phyloP scores from a whole-genome alignment of 2,888 invertebrate genomes.

The Drosophila subquinaria region DNA sequence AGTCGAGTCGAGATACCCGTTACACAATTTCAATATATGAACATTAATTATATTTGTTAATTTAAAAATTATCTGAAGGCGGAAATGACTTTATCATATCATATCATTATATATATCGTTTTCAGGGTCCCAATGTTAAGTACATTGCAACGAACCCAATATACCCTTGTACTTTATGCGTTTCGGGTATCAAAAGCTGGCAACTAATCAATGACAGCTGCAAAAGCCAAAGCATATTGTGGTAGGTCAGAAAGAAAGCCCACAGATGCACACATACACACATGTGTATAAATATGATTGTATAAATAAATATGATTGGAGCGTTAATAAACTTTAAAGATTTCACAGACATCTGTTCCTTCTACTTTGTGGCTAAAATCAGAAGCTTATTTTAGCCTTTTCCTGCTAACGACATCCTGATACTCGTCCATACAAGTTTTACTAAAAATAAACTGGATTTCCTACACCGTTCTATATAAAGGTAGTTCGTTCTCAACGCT shows the following conservation, averaged over 20 bases:
- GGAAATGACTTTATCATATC: no score
- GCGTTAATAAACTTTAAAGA: background rate
- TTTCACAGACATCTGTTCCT: no score
- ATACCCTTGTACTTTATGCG: background rate
- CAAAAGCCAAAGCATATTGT: conserved; percentile 18
- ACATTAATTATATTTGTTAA: background rate
- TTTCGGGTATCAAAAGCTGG: background rate
- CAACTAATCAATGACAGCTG: background rate
- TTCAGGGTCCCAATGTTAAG: no score
- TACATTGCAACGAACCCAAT: background rate
- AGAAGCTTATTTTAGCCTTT: background rate
- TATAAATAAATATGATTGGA: background rate
- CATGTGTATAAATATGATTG: background rate
- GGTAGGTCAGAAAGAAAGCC: conserved; percentile 33
- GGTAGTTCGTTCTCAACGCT: background rate
- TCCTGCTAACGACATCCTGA: background rate
- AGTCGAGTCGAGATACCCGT: background rate
- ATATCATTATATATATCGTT: no score
- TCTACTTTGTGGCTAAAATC: background rate
- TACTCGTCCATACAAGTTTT: conserved; percentile 8
- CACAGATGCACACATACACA: background rate
- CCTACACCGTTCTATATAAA: background rate
- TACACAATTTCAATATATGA: background rate
- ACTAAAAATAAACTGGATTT: conserved; percentile 25
- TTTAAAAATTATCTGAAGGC: background rate